Percentiles rank a stretch among this genome's conserved stretches.
Evolutionary conservation across 2,888 invertebrate species (phyloP).

Genomic region (Lamproptera curius): DNA sequence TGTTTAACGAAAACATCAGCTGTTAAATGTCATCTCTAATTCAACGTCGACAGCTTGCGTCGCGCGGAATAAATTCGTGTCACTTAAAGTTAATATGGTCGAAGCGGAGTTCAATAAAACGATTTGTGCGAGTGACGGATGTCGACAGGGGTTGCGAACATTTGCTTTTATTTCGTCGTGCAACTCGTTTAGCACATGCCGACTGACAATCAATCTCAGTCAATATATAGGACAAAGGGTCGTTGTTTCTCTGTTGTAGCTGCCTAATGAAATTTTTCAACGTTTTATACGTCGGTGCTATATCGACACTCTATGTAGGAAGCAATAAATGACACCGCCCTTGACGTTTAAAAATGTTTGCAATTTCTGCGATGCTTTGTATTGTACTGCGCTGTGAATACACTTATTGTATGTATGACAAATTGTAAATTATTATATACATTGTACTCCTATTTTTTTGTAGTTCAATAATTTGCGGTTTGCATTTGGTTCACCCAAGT

Average conservation of each 20-base stretch:
- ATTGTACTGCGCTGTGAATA: too few species aligned
- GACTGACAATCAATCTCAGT: constrained; percentile 74
- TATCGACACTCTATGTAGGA: constrained; percentile 17
- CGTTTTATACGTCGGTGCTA: constrained; percentile 32
- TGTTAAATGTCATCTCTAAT: neutral
- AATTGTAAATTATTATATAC: too few species aligned
- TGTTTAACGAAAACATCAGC: too few species aligned
- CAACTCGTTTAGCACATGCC: constrained; percentile 70
- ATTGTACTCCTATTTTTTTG: too few species aligned
- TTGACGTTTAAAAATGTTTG: constrained; percentile 11
- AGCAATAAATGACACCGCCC: constrained; percentile 17
- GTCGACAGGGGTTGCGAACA: constrained; percentile 62
- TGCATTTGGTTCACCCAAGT: too few species aligned
- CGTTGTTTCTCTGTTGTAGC: constrained; percentile 56
- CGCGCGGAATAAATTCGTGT: constrained; percentile 33
- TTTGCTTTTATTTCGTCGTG: constrained; percentile 67
- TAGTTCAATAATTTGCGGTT: too few species aligned
- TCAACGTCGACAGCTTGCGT: constrained; percentile 2
- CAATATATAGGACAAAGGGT: constrained; percentile 70
- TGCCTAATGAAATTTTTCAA: constrained; percentile 62
- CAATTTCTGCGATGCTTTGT: neutral
- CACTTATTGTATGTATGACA: too few species aligned
- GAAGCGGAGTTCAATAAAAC: constrained; percentile 60
- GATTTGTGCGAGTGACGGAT: constrained; percentile 58
- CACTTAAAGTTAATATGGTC: constrained; percentile 55